Evolutionary conservation across 2,113 vertebrate species (phyloP), one percentile per base, ranked within the genome.

Genomic region (Nansenia antarctica): DNA sequence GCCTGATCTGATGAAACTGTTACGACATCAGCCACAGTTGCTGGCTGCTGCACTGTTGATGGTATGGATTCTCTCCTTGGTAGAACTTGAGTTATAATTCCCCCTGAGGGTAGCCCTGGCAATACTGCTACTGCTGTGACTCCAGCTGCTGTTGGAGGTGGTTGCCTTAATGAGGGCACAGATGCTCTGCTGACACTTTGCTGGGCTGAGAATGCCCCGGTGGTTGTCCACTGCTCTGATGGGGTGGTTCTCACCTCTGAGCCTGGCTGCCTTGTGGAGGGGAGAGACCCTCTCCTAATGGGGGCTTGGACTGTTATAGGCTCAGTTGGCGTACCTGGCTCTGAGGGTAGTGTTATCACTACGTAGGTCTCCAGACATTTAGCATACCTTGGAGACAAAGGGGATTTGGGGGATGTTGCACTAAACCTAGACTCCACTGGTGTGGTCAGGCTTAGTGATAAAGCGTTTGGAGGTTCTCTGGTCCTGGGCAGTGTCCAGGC

Each of bases 261-360:
- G 14, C 62, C 85, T 80, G 84, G 67, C 12, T 85, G 68, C 47
- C 76, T 86, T 61, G 79, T 73, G 76, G 86, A 76, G 49, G 90
- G 82, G 20, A 86, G 83, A 11, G 89, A 91, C 3, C 86, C 82
- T 78, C 77, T 82, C 77, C 86, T 87, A n/a, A 90, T 63, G 49
- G 90, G 89, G 67, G 91, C 93, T 65, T 96, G 94, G 57, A 92
- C 91, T 84, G 90, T 90, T 81, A 95, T 88, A 67, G 85, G 77
- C 66, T 98, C 96, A 61, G 95, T 95, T 73, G 97, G 96, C 83
- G 96, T 98, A 55, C 96, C 93, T 72, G 95, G 95, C 77, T 98
- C 96, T 80, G 96, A 98, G 63, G 97, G 97, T 82, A 99, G 91
- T 2, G 97, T 99, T 85, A 99, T 99, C 32, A 99, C 97, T 42